phyloP scores from a whole-genome alignment of 2,888 invertebrate genomes.

The Synanthedon vespiformis region DNA sequence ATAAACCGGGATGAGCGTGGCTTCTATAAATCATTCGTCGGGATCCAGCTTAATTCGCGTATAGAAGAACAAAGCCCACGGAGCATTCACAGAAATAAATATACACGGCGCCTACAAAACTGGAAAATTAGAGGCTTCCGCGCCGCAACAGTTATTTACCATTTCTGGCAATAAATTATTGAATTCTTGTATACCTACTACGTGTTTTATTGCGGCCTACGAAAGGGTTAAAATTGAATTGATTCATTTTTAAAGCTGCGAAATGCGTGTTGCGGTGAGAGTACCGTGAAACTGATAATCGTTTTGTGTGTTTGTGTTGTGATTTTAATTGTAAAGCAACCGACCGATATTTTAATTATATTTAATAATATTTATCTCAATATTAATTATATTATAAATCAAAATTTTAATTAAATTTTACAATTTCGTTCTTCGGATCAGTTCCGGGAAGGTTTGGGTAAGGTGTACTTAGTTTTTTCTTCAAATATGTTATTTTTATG shows the following conservation, averaged over 20 bases:
- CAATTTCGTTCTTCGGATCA: too few relatives aligned
- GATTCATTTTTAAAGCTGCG: neutral
- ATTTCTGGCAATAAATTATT: conserved; percentile 11
- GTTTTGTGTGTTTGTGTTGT: too few relatives aligned
- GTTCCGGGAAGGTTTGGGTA: too few relatives aligned
- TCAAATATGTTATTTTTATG: too few relatives aligned
- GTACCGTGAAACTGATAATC: too few relatives aligned
- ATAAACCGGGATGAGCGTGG: conserved; percentile 63
- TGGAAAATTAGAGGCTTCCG: conserved; percentile 23
- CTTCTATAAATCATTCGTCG: conserved; percentile 66
- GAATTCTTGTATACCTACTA: neutral
- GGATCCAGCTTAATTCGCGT: conserved; percentile 58
- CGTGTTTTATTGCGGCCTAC: neutral
- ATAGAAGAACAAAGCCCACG: conserved; percentile 61
- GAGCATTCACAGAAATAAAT: conserved; percentile 43
- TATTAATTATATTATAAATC: too few relatives aligned
- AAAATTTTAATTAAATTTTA: too few relatives aligned
- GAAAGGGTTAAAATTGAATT: conserved; percentile 1
- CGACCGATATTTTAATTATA: too few relatives aligned
- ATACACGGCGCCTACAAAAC: conserved; percentile 31
- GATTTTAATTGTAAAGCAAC: too few relatives aligned
- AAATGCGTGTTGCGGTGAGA: too few relatives aligned
- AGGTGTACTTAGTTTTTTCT: too few relatives aligned
- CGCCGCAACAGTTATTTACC: conserved; percentile 25
- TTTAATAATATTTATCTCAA: too few relatives aligned